phyloP scores from a whole-genome alignment of 2,888 invertebrate genomes.

The Napeogenes inachia region DNA sequence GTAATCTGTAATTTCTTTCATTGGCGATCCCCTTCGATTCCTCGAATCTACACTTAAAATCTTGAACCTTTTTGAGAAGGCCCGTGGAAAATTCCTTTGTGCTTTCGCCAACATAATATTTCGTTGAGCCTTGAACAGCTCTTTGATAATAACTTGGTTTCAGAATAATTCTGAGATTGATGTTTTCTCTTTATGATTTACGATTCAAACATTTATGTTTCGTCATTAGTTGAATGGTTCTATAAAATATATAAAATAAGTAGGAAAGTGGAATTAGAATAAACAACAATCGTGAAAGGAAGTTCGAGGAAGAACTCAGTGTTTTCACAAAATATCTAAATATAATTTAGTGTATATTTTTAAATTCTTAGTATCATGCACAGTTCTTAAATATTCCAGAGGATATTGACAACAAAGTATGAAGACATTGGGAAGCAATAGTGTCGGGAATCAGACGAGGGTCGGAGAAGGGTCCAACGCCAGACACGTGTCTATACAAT shows the following conservation, averaged over 20 bases:
- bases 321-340: no score
- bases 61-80: slow-evolving; percentile 36
- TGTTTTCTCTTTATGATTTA: slow-evolving; percentile 20
- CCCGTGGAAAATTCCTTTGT: slow-evolving; percentile 35
- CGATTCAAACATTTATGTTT: slow-evolving; percentile 7
- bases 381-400: slow-evolving; percentile 43
- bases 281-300: not conserved
- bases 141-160: slow-evolving; percentile 31
- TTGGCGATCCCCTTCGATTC: slow-evolving; percentile 18
- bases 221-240: not conserved
- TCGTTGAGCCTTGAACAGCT: slow-evolving; percentile 25
- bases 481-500: slow-evolving; percentile 61
- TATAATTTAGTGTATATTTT: no score
- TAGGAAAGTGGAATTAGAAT: not conserved
- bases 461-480: slow-evolving; percentile 60
- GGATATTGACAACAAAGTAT: slow-evolving; percentile 53
- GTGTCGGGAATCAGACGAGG: slow-evolving; percentile 55
- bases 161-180: slow-evolving; percentile 35
- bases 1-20: slow-evolving; percentile 16
- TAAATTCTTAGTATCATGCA: no score
- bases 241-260: not conserved
- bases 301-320: no score
- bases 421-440: slow-evolving; percentile 67
- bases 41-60: slow-evolving; percentile 27
- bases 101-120: slow-evolving; percentile 32